A percentile compares a stretch with the other conserved stretches of the same genome.
Conservation (phyloP, 2,113 vertebrate genomes). For the Eleginops maclovinus region DNA sequence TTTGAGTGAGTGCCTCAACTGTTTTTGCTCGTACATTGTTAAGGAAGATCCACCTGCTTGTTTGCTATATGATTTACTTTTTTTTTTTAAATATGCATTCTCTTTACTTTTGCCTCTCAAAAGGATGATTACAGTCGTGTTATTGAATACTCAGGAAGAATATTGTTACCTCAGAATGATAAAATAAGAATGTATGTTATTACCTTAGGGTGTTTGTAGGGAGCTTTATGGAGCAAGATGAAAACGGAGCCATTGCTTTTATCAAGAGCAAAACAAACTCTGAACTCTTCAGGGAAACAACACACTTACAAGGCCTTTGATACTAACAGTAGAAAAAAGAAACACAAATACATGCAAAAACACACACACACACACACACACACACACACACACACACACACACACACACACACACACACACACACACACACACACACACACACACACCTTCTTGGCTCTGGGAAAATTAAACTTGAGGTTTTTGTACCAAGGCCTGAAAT, state of each 20-base stretch:
- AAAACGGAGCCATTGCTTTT: conserved; percentile 62
- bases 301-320: conserved; percentile 65
- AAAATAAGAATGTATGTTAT: conserved; percentile 83
- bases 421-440: conserved; percentile 29
- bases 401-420: conserved; percentile 10
- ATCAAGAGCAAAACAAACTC: conserved; percentile 53
- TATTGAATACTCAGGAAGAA: conserved; percentile 94
- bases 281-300: conserved; percentile 73
- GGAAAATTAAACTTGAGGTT: conserved; percentile 84
- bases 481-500: conserved; percentile 83
- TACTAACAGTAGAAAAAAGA: conserved; percentile 41
- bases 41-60: conserved; percentile 52
- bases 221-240: conserved; percentile 65
- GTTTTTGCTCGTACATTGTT: conserved; percentile 40
- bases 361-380: conserved; percentile 11
- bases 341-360: not conserved
- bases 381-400: conserved; percentile 1
- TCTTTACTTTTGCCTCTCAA: conserved; percentile 72
- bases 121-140: conserved; percentile 83
- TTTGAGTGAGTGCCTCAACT: conserved; percentile 37
- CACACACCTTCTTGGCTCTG: conserved; percentile 66
- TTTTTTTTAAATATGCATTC: conserved; percentile 54
- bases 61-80: conserved; percentile 50
- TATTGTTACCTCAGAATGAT: conserved; percentile 89
- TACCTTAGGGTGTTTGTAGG: conserved; percentile 73